Percentiles rank a stretch among this genome's conserved stretches.
These are phyloP conservation scores for Drosophila neutralis DNA, from an alignment of 2,888 invertebrate species.

Conservation along the genomic window DNA sequence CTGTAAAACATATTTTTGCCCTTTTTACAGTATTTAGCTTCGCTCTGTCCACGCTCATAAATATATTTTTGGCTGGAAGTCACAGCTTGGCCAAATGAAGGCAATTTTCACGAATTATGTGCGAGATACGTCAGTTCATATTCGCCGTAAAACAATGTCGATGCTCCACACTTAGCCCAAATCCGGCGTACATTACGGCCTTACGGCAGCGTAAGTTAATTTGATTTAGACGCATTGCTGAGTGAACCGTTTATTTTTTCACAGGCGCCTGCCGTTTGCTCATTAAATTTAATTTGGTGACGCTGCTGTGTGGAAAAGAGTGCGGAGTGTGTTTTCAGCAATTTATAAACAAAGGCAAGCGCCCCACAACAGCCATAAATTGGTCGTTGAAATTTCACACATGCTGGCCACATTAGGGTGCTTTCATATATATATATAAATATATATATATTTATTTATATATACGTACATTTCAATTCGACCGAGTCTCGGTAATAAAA, in stretches of 20 bases:
- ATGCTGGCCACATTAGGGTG: slow-evolving; percentile 54
- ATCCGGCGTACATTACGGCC: background rate
- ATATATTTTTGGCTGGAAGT: slow-evolving; percentile 7
- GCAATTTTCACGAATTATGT: slow-evolving; percentile 59
- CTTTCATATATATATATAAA: slow-evolving; percentile 16
- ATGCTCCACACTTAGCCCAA: slow-evolving; percentile 2
- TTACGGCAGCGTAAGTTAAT: slow-evolving; percentile 50
- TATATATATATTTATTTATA: slow-evolving; percentile 1
- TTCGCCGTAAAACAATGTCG: slow-evolving; percentile 12
- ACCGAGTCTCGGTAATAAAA: slow-evolving; percentile 67
- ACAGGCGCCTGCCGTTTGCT: slow-evolving; percentile 56
- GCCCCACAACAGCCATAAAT: slow-evolving; percentile 73
- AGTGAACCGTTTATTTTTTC: slow-evolving; percentile 72
- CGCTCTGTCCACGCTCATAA: background rate
- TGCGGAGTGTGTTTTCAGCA: slow-evolving; percentile 17
- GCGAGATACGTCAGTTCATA: slow-evolving; percentile 22
- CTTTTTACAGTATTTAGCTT: slow-evolving; percentile 29
- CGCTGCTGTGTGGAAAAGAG: slow-evolving; percentile 16
- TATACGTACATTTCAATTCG: slow-evolving; percentile 38
- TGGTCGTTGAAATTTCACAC: slow-evolving; percentile 75
- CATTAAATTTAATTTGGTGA: slow-evolving; percentile 75
- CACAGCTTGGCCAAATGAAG: slow-evolving; percentile 60
- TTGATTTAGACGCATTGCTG: slow-evolving; percentile 73
- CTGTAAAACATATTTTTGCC: slow-evolving; percentile 25
- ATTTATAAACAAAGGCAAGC: slow-evolving; percentile 68